These are phyloP conservation scores for Burhinus oedicnemus DNA, from an alignment of 2,113 vertebrate genomes.

Conservation along the genomic window DNA sequence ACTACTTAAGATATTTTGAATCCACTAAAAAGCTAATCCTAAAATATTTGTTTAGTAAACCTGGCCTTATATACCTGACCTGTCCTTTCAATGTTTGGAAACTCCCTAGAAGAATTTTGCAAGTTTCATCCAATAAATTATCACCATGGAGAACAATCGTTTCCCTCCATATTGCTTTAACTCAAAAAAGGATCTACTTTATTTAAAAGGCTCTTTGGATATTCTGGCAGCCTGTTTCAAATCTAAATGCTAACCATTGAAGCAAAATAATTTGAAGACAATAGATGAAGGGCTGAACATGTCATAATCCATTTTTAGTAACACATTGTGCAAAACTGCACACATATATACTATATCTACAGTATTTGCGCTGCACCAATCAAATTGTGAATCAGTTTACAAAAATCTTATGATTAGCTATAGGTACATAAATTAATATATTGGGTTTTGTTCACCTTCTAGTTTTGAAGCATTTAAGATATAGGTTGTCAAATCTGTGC, in stretches of 20 bases:
- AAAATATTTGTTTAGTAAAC: neutral
- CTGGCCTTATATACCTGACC: neutral
- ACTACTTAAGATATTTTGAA: neutral
- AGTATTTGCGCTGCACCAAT: neutral
- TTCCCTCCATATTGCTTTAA: neutral
- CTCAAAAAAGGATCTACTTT: neutral
- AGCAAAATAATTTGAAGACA: neutral
- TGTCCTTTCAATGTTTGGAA: neutral
- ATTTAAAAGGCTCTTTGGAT: neutral
- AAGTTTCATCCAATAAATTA: neutral
- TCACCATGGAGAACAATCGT: neutral
- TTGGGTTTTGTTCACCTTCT: neutral
- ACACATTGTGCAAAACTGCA: neutral
- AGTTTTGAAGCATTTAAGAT: neutral
- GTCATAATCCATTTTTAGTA: neutral
- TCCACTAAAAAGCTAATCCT: neutral
- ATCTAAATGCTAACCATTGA: neutral
- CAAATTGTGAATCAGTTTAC: neutral
- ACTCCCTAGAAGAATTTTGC: neutral
- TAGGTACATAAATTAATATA: neutral
- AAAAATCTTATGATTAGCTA: neutral
- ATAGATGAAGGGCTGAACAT: neutral
- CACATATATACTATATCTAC: neutral
- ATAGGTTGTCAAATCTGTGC: neutral
- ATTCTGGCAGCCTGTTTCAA: neutral